These are phyloP conservation scores for Rhogogaster chlorosoma DNA, from an alignment of 2,888 invertebrate species.

Conservation along the genomic window DNA sequence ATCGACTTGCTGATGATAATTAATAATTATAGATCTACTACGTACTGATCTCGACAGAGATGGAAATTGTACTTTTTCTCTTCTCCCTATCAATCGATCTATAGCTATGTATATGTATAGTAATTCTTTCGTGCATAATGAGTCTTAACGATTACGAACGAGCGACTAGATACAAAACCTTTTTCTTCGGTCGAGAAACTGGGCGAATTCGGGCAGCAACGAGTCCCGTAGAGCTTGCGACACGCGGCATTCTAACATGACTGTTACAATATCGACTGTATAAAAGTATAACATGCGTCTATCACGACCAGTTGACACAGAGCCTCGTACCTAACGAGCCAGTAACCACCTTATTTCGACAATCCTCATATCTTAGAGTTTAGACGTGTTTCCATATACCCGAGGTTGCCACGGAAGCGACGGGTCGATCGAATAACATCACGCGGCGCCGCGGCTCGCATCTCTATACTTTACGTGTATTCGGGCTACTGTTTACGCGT, in stretches of 20 bases:
- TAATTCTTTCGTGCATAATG: background rate
- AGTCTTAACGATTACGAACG: background rate
- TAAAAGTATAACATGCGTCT: background rate
- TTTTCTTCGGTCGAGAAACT: constrained; percentile 67
- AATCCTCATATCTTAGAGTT: constrained; percentile 18
- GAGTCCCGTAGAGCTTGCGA: constrained; percentile 72
- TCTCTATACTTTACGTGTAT: constrained; percentile 1
- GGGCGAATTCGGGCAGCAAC: constrained; percentile 71
- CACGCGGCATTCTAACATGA: constrained; percentile 66
- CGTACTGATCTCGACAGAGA: background rate
- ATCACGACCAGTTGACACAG: background rate
- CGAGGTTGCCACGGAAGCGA: constrained; percentile 67
- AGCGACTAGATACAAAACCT: constrained; percentile 62
- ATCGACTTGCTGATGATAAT: constrained; percentile 68
- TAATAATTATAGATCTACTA: too few species aligned
- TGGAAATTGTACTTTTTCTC: background rate
- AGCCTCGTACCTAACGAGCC: background rate
- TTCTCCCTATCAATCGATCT: background rate
- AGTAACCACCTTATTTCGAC: constrained; percentile 8
- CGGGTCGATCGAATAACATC: constrained; percentile 60
- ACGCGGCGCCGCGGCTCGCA: constrained; percentile 26
- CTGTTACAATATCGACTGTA: constrained; percentile 11
- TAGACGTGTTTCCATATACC: constrained; percentile 23
- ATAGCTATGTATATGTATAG: background rate
- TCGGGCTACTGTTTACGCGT: background rate